These are phyloP conservation scores for Stegophylla sp. DNA, from an alignment of 2,888 invertebrate genomes.

Conservation along the genomic window DNA sequence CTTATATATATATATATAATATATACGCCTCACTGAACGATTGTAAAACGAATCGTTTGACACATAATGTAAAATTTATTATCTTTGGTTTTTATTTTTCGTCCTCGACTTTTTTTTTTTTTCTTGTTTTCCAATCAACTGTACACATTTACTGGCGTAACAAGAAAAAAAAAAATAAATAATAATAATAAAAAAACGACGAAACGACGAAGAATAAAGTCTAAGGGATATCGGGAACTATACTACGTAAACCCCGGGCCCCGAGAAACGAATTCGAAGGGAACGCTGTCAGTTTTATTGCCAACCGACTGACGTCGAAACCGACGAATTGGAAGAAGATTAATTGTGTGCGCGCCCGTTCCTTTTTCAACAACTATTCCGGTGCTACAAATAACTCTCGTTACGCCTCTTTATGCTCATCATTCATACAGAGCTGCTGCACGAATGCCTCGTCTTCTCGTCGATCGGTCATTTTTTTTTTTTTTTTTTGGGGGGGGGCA, in stretches of 20 bases:
- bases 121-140: not conserved
- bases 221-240: not conserved
- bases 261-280: conserved; percentile 2
- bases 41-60: not conserved
- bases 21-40: not conserved
- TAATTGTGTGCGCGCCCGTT: conserved; percentile 14
- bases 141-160: not conserved
- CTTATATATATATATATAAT: not conserved
- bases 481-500: no score
- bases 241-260: not conserved
- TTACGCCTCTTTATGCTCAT: conserved; percentile 3
- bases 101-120: no score
- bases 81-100: not conserved
- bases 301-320: conserved; percentile 28
- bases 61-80: not conserved
- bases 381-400: conserved; percentile 27
- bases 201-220: conserved; percentile 4
- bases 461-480: no score
- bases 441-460: no score
- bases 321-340: conserved; percentile 15
- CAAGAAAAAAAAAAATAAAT: not conserved
- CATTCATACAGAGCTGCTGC: no score
- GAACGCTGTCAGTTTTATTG: conserved; percentile 42
- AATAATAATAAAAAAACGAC: not conserved
- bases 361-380: not conserved